phyloP scores from a whole-genome alignment of 2,888 invertebrate genomes.

The Rhyacophila evoluta region DNA sequence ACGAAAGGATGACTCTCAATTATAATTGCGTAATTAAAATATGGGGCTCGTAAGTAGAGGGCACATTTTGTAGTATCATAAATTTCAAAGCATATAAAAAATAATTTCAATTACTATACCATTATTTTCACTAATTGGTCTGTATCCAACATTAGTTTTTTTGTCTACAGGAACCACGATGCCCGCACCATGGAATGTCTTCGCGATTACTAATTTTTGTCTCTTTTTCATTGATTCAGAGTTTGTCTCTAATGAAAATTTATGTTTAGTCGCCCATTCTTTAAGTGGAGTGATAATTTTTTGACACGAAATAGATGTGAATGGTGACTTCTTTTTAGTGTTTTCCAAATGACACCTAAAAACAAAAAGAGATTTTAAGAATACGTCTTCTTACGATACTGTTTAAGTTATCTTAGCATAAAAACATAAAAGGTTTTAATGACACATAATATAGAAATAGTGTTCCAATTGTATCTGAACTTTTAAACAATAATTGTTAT shows the following conservation, averaged over 20 bases:
- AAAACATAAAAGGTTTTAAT: no score
- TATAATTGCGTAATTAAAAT: no score
- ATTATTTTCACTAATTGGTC: conserved; percentile 78
- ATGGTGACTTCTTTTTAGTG: conserved; percentile 72
- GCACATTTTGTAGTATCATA: no score
- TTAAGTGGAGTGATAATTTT: conserved; percentile 74
- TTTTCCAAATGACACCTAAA: conserved; percentile 65
- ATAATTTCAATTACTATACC: conserved; percentile 61
- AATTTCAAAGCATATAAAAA: no score
- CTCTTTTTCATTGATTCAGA: conserved; percentile 73
- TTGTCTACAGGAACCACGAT: conserved; percentile 87
- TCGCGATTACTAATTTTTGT: conserved; percentile 74
- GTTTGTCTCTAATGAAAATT: conserved; percentile 71
- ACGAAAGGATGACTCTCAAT: no score
- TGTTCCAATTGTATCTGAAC: no score
- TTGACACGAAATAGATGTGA: conserved; percentile 72
- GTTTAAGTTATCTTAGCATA: no score
- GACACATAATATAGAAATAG: no score
- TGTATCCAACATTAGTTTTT: conserved; percentile 87
- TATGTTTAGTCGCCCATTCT: conserved; percentile 72
- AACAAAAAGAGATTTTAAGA: no score
- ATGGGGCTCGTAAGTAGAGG: no score
- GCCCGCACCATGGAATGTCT: conserved; percentile 84
- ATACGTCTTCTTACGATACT: no score
- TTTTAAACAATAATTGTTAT: no score